Base-by-base conservation (phyloP, 2,888 invertebrate species). In the Dicranocentrus wangi region DNA sequence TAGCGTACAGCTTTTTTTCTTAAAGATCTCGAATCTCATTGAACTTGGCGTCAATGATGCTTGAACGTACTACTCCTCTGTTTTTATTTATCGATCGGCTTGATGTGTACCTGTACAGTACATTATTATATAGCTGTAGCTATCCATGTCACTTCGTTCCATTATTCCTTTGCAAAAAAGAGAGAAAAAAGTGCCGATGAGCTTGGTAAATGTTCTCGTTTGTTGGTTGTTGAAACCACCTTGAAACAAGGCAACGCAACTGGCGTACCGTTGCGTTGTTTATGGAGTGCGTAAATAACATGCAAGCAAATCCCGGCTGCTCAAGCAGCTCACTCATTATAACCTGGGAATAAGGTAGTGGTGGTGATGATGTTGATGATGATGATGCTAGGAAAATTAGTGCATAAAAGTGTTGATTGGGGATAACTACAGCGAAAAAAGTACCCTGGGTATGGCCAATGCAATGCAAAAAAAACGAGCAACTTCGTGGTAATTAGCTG, bases 401-500 rank as follows among this genome's bases (percentile, higher is more conserved):
- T 39, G 39, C 39, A 39, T 39, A 13, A 39, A 39, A 39, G 39
- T 13, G 39, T 5, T 13, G 39, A 39, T 5, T 5, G 13, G 39
- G 39, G n/a, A n/a, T n/a, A n/a, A n/a, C n/a, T n/a, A n/a, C n/a
- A n/a, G n/a, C n/a, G n/a, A n/a, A n/a, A n/a, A n/a, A n/a, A n/a
- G n/a, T n/a, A n/a, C n/a, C n/a, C n/a, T n/a, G n/a, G n/a, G n/a
- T n/a, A n/a, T n/a, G n/a, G n/a, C n/a, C n/a, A n/a, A n/a, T n/a
- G n/a, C n/a, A n/a, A n/a, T n/a, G n/a, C n/a, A n/a, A n/a, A n/a
- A n/a, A n/a, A n/a, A n/a, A n/a, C n/a, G n/a, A n/a, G n/a, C n/a
- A n/a, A n/a, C 27, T 75, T 66, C 27, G 13, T n/a, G 70, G 25
- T 77, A 77, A 77, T 77, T 77, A 77, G 77, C 61, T 69, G 66